Percentiles rank a stretch among this genome's conserved stretches.
phyloP scores from a whole-genome alignment of 2,888 invertebrate genomes.

The Nasonia oneida region DNA sequence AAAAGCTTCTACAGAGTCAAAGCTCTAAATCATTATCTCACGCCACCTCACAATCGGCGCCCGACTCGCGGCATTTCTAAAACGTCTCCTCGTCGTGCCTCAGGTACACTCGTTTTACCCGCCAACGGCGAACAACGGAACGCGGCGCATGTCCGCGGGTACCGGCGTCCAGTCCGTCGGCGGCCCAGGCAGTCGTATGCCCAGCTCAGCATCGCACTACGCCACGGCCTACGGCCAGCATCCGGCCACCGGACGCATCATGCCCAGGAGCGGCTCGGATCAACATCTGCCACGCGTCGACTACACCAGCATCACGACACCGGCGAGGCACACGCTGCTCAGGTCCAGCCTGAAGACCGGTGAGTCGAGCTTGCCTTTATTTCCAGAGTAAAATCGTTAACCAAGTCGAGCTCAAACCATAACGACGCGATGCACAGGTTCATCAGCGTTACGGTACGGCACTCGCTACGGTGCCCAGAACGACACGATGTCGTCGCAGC shows the following conservation, averaged over 20 bases:
- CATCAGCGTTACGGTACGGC: constrained; percentile 76
- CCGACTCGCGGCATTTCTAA: neutral
- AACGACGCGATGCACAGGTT: constrained; percentile 65
- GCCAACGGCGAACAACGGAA: constrained; percentile 79
- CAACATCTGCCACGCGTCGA: constrained; percentile 93
- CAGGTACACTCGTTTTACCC: constrained; percentile 92
- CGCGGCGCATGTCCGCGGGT: constrained; percentile 86
- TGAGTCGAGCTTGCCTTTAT: constrained; percentile 26
- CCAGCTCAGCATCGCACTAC: constrained; percentile 79
- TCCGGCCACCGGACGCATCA: constrained; percentile 80
- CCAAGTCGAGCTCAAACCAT: neutral
- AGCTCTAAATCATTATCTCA: neutral
- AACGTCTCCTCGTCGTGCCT: constrained; percentile 15
- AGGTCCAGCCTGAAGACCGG: constrained; percentile 90
- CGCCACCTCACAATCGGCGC: neutral
- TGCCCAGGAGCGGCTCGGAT: constrained; percentile 95
- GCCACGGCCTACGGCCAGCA: constrained; percentile 80
- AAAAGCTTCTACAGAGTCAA: constrained; percentile 20
- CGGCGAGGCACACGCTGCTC: constrained; percentile 88
- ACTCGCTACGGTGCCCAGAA: constrained; percentile 75
- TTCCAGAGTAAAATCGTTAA: neutral
- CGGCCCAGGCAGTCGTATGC: constrained; percentile 70
- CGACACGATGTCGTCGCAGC: constrained; percentile 70
- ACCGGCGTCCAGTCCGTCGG: constrained; percentile 80
- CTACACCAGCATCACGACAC: constrained; percentile 86